Percentiles rank a stretch among this genome's conserved stretches.
Conservation (phyloP, 2,888 invertebrate genomes). For the Sipha maydis region DNA sequence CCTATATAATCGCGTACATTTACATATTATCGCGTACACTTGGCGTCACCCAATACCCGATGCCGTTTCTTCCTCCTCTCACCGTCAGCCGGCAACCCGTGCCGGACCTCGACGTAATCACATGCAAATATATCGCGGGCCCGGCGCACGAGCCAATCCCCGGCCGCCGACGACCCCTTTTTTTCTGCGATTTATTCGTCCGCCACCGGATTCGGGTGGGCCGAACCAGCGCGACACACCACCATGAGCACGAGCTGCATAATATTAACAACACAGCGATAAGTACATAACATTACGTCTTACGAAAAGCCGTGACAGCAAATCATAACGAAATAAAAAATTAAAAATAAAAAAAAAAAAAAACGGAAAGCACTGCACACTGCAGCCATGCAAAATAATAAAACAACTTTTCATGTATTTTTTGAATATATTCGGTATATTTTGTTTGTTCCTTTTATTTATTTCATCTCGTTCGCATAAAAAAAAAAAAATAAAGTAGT, state of each 20-base stretch:
- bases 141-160: slow-evolving; percentile 55
- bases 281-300: no score
- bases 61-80: not conserved
- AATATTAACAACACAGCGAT: not conserved
- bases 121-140: slow-evolving; percentile 43
- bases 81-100: not conserved
- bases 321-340: not conserved
- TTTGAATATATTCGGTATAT: slow-evolving; percentile 40
- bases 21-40: not conserved
- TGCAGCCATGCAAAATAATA: slow-evolving; percentile 31
- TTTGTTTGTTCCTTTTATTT: slow-evolving; percentile 39
- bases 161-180: slow-evolving; percentile 22
- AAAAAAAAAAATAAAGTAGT: not conserved
- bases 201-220: slow-evolving; percentile 6
- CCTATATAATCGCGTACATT: no score
- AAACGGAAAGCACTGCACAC: not conserved
- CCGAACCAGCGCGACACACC: not conserved
- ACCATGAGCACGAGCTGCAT: not conserved
- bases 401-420: not conserved
- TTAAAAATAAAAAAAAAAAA: not conserved
- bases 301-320: not conserved
- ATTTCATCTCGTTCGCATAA: slow-evolving; percentile 26
- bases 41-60: not conserved
- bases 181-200: not conserved
- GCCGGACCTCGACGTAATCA: slow-evolving; percentile 31